A percentile compares a stretch with the other conserved stretches of the same genome.
phyloP scores from a whole-genome alignment of 2,888 invertebrate species.

The Lithophane semibrunnea region DNA sequence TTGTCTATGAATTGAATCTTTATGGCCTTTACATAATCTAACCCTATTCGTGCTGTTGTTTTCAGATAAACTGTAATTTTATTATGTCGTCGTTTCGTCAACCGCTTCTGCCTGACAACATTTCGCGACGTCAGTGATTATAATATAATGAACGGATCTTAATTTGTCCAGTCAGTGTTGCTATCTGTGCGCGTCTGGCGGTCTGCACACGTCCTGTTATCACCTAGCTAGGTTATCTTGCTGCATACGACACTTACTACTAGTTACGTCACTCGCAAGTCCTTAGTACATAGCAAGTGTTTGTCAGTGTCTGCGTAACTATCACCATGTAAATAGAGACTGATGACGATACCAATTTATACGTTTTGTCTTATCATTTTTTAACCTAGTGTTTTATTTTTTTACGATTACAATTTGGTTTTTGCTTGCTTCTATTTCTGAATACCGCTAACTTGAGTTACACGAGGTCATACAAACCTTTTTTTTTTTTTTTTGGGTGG shows the following conservation, averaged over 20 bases:
- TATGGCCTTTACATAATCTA: neutral
- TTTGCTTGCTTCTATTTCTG: slow-evolving; percentile 1
- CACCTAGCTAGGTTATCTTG: neutral
- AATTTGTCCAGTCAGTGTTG: neutral
- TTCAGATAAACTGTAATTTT: slow-evolving; percentile 3
- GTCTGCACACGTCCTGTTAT: slow-evolving; percentile 4
- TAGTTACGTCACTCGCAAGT: slow-evolving; percentile 1
- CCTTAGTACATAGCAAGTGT: slow-evolving; percentile 1
- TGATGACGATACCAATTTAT: slow-evolving; percentile 1
- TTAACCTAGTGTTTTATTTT: neutral
- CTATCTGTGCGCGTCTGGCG: neutral
- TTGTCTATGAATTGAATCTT: neutral
- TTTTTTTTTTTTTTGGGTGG: too few species aligned
- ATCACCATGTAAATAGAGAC: slow-evolving; percentile 1
- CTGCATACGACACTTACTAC: neutral
- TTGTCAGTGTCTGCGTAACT: neutral
- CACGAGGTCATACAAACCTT: neutral
- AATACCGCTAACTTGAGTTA: neutral
- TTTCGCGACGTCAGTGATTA: slow-evolving; percentile 25
- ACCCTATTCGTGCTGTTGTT: slow-evolving; percentile 1
- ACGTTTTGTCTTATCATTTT: slow-evolving; percentile 30
- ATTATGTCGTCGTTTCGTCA: slow-evolving; percentile 17
- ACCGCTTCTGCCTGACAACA: neutral
- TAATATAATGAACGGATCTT: neutral
- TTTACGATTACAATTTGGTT: neutral